These are phyloP conservation scores for Seladonia tumulorum DNA, from an alignment of 2,888 invertebrate species.

Conservation along the genomic window DNA sequence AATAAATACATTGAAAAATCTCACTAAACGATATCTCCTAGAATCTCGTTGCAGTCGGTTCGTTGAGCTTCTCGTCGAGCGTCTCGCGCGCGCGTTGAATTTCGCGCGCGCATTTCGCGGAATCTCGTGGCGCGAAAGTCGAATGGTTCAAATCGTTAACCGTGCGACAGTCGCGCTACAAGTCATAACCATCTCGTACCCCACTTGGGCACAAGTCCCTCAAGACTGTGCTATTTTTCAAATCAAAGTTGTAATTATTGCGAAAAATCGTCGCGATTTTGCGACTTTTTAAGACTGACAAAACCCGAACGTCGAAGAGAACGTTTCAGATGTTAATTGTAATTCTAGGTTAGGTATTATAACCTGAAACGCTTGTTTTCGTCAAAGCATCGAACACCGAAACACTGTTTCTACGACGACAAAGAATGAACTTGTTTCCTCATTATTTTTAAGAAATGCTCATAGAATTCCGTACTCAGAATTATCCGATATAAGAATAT, in stretches of 20 bases:
- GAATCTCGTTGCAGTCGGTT: constrained; percentile 8
- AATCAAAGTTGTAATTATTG: neutral
- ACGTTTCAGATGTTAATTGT: neutral
- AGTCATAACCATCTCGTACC: neutral
- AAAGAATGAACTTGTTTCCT: neutral
- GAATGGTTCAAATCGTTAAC: neutral
- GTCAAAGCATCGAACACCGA: neutral
- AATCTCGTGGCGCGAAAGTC: neutral
- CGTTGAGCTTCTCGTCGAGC: neutral
- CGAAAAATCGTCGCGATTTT: neutral
- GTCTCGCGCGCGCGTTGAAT: neutral
- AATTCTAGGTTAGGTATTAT: constrained; percentile 25
- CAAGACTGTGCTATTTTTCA: neutral
- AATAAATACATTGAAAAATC: constrained; percentile 82
- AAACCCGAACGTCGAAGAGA: neutral
- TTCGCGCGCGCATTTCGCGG: neutral
- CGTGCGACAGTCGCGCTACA: neutral
- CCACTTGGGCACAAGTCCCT: neutral
- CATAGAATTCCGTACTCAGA: constrained; percentile 1
- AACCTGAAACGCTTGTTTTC: constrained; percentile 18
- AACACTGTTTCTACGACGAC: neutral
- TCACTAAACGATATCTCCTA: constrained; percentile 44
- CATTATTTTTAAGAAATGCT: neutral
- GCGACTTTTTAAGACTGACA: neutral
- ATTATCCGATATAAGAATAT: neutral